Conservation (phyloP, 2,797 vertebrate species). For the Lepidocolaptes lacrymiger region DNA sequence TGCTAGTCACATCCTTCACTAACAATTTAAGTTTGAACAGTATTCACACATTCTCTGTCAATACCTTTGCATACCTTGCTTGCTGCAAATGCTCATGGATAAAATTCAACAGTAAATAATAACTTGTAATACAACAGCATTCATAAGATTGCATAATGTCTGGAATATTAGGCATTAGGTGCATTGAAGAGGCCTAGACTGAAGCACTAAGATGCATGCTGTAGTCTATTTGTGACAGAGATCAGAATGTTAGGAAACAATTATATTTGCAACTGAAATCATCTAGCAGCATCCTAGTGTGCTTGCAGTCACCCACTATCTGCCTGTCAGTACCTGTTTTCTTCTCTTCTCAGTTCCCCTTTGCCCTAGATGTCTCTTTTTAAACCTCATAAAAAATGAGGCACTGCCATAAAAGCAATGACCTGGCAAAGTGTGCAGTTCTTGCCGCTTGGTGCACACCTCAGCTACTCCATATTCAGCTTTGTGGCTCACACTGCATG, state of each 20-base stretch:
- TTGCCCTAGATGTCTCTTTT: constrained; percentile 6
- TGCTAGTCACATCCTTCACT: background rate
- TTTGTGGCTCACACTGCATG: background rate
- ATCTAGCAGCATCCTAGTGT: background rate
- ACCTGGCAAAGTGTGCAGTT: background rate
- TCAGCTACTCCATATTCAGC: background rate
- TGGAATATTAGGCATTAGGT: accelerated
- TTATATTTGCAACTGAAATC: background rate
- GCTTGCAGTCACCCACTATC: background rate
- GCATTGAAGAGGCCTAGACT: background rate
- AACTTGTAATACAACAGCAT: background rate
- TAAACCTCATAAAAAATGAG: constrained; percentile 24
- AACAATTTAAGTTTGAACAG: background rate
- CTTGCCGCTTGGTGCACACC: background rate
- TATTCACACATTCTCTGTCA: background rate
- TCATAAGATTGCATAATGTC: background rate
- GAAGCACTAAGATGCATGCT: background rate
- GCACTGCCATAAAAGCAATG: background rate
- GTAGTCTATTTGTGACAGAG: background rate
- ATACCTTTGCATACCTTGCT: background rate
- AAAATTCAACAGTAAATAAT: background rate
- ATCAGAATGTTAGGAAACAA: background rate
- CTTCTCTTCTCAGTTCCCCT: background rate
- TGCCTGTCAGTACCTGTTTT: background rate
- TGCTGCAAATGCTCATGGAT: background rate